These are phyloP conservation scores for Sinohyriopsis cumingii DNA, from an alignment of 2,888 invertebrate species.

Conservation along the genomic window DNA sequence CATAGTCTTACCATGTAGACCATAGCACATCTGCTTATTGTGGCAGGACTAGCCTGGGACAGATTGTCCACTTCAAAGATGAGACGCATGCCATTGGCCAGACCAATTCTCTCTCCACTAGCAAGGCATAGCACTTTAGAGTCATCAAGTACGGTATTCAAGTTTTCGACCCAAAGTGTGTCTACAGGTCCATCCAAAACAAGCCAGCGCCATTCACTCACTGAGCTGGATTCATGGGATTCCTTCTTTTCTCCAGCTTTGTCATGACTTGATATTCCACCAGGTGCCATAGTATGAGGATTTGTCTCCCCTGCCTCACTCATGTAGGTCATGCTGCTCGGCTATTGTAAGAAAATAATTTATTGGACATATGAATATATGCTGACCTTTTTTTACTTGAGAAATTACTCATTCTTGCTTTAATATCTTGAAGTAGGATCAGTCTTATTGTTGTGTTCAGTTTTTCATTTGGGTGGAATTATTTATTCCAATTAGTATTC, in stretches of 20 bases:
- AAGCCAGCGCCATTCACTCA: slow-evolving; percentile 69
- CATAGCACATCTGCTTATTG: slow-evolving; percentile 72
- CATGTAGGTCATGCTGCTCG: too few species aligned
- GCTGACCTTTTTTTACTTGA: too few species aligned
- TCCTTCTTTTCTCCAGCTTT: slow-evolving; percentile 38
- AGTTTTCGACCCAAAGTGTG: slow-evolving; percentile 72
- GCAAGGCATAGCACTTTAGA: slow-evolving; percentile 71
- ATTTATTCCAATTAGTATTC: too few species aligned
- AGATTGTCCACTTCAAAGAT: slow-evolving; percentile 72
- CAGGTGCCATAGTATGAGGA: neutral
- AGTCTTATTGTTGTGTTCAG: too few species aligned
- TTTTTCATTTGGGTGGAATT: too few species aligned
- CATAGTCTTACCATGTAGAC: slow-evolving; percentile 69
- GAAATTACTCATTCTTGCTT: too few species aligned
- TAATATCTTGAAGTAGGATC: too few species aligned
- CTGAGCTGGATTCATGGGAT: slow-evolving; percentile 35
- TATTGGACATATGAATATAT: too few species aligned
- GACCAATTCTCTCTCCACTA: slow-evolving; percentile 69
- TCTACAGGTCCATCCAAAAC: slow-evolving; percentile 72
- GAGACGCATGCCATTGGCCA: slow-evolving; percentile 68
- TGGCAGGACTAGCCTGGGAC: slow-evolving; percentile 71
- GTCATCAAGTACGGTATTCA: slow-evolving; percentile 72
- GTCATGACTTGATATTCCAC: slow-evolving; percentile 11
- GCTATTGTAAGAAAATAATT: too few species aligned
- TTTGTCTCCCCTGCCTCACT: too few species aligned